Evolutionary conservation across 35 echinoderm and acorn worm genomes (phyloP).

Genomic region (Ophiothrix spiculata): DNA sequence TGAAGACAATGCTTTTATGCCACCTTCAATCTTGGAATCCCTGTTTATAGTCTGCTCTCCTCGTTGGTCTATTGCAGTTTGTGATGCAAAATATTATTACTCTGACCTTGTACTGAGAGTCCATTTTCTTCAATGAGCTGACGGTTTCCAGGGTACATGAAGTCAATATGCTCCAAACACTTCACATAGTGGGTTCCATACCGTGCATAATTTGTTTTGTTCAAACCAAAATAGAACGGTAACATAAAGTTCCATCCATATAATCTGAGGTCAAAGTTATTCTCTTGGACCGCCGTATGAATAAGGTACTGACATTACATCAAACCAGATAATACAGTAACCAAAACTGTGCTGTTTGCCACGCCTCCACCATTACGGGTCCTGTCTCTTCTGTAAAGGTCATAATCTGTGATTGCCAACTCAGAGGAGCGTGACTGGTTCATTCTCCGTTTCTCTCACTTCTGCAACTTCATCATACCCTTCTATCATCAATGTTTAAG

Average conservation of each 20-base stretch:
- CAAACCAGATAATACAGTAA: conserved; percentile 41
- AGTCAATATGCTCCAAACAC: conserved; percentile 49
- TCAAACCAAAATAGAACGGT: conserved; percentile 47
- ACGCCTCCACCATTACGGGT: too few species aligned
- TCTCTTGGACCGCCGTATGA: conserved; percentile 37
- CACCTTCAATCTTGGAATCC: conserved; percentile 47
- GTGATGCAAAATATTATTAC: conserved; percentile 39
- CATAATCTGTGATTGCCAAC: too few species aligned
- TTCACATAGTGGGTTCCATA: conserved; percentile 46
- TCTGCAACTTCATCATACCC: too few species aligned
- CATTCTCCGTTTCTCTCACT: too few species aligned
- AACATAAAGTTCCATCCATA: conserved; percentile 50
- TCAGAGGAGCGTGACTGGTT: too few species aligned
- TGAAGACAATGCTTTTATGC: conserved; percentile 47
- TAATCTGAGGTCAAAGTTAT: conserved; percentile 36
- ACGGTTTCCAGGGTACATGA: conserved; percentile 44
- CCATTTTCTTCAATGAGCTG: conserved; percentile 30
- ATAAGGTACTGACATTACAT: conserved; percentile 28
- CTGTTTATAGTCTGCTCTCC: conserved; percentile 26
- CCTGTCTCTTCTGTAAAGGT: too few species aligned
- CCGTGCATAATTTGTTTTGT: conserved; percentile 42
- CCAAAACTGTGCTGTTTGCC: conserved; percentile 50
- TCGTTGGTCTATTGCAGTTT: conserved; percentile 43
- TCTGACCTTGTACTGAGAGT: conserved; percentile 49
- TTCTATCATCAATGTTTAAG: too few species aligned